A percentile compares a stretch with the other conserved stretches of the same genome.
These are phyloP conservation scores for Mirounga angustirostris DNA, from an alignment of 2,113 vertebrate genomes.

Conservation along the genomic window DNA sequence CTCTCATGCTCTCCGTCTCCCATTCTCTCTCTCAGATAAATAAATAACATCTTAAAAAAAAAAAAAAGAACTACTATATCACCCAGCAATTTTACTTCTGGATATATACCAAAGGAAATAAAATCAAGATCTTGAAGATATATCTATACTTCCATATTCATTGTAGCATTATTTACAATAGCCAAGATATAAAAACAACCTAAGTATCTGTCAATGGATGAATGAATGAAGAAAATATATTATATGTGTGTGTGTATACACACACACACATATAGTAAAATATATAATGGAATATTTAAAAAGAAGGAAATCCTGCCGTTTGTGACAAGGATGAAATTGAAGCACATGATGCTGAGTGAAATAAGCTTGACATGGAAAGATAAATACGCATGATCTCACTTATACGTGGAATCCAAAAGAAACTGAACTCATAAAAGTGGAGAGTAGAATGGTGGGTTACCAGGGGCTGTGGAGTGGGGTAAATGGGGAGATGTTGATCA, in stretches of 20 bases:
- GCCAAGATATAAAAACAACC: background rate
- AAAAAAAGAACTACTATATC: background rate
- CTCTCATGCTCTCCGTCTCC: too few species aligned
- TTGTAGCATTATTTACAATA: background rate
- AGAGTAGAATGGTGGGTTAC: background rate
- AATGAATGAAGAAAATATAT: background rate
- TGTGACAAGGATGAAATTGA: background rate
- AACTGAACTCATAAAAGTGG: background rate
- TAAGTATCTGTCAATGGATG: background rate
- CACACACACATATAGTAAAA: background rate
- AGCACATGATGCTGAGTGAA: background rate
- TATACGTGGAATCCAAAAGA: background rate
- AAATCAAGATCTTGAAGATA: background rate
- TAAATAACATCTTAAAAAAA: background rate
- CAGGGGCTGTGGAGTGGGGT: background rate
- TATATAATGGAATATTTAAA: background rate
- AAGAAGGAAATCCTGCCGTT: background rate
- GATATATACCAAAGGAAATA: background rate
- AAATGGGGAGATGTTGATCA: background rate
- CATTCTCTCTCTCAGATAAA: too few species aligned
- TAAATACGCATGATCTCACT: background rate
- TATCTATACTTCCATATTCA: background rate
- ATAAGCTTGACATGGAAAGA: background rate
- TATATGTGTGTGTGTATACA: background rate
- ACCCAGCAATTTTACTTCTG: background rate